phyloP scores from a whole-genome alignment of 2,888 invertebrate genomes.

The Teinopalpus imperialis region DNA sequence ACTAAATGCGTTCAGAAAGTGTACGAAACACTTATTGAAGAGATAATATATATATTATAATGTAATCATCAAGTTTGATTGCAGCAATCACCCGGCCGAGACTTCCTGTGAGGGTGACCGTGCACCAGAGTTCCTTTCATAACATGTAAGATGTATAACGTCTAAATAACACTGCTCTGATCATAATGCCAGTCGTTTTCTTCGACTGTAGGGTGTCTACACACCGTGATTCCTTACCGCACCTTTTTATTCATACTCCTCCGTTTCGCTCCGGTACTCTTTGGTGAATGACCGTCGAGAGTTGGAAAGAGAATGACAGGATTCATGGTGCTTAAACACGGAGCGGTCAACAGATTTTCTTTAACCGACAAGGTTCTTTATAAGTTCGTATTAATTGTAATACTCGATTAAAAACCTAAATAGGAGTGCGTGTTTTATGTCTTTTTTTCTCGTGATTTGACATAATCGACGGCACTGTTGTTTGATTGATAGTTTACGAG shows the following conservation, averaged over 20 bases:
- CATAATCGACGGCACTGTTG: too few relatives aligned
- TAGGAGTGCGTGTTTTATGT: neutral
- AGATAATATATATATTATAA: too few relatives aligned
- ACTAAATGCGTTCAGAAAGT: constrained; percentile 20
- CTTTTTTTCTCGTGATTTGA: too few relatives aligned
- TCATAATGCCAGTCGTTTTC: constrained; percentile 43
- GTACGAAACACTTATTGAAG: neutral
- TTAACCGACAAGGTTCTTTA: constrained; percentile 16
- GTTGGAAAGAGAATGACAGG: constrained; percentile 76
- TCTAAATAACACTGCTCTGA: constrained; percentile 37
- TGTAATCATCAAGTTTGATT: constrained; percentile 22
- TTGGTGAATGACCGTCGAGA: constrained; percentile 77
- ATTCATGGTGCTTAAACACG: constrained; percentile 71
- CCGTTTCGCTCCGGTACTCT: constrained; percentile 63
- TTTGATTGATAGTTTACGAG: too few relatives aligned
- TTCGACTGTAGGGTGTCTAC: constrained; percentile 64
- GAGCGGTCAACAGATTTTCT: constrained; percentile 56
- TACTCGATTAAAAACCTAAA: constrained; percentile 1
- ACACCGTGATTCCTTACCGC: constrained; percentile 72
- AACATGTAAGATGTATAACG: constrained; percentile 45
- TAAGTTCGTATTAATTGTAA: constrained; percentile 6
- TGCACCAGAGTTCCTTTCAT: constrained; percentile 52
- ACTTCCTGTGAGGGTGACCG: constrained; percentile 69
- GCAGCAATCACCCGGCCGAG: constrained; percentile 25
- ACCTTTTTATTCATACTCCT: constrained; percentile 75